Base-by-base conservation (phyloP, 2,888 invertebrate genomes). In the Sarcophaga carnaria region DNA sequence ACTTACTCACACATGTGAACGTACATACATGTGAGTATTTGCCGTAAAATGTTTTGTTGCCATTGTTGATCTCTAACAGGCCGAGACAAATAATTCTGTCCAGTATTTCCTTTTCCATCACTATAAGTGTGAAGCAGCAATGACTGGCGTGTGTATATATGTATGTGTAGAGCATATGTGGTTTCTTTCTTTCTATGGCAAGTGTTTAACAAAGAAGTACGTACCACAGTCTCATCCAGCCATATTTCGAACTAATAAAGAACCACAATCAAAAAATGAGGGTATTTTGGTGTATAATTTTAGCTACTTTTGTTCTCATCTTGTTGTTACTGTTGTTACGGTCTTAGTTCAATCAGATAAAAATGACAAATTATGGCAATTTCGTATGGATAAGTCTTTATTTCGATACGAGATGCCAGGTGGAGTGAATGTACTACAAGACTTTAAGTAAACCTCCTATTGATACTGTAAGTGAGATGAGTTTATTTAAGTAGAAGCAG, bases 291-390 rank as follows among this genome's bases (percentile, higher is more conserved):
- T 66, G 12, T 47, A 4, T 54, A 54, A 54, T 54, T 17, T 54
- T 54, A 14, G 12, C 54, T 14, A 4, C 77, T 45, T 47, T 25
- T 47, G 62, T 60, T 47, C 3, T 64, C 22, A n/a, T 37, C 27
- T 27, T 74, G 54, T 85, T 78, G 71, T 81, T 74, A 17, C 10
- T 54, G 54, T 54, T 54, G 54, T 54, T 54, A 14, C 54, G 47
- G 25, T 77, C 72, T 59, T 75, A 87, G 78, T 82, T 82, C 72
- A 84, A 84, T 84, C 87, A 87, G 87, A 87, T 87, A 87, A 87
- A 82, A 87, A 81, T 87, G 81, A 87, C 79, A 76, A 81, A 87
- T 84, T 82, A 84, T 66, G 75, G 75, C 81, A 82, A 87, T 84
- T 84, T 64, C 66, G 59, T 66, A 12, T 37, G 14, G 64, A 59